Evolutionary conservation across 2,888 invertebrate species (phyloP).

Genomic region (Rhopalosiphum nymphaeae): DNA sequence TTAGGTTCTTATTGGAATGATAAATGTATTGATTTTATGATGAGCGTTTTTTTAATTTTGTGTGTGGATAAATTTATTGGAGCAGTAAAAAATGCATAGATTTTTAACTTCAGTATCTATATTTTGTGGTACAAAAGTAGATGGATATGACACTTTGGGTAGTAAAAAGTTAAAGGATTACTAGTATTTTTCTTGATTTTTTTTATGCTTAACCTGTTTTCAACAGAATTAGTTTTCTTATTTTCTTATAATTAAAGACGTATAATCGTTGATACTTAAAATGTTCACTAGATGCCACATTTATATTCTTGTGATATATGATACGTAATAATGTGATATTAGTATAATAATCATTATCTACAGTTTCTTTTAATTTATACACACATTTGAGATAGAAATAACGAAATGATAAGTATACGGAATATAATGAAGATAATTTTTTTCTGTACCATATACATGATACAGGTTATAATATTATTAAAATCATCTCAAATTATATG

Average conservation of each 20-base stretch:
- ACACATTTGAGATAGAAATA: neutral
- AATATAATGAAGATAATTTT: neutral
- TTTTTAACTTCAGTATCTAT: neutral
- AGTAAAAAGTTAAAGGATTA: neutral
- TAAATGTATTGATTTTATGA: neutral
- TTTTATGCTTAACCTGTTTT: neutral
- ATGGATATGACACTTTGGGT: neutral
- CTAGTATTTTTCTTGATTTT: neutral
- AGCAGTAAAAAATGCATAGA: neutral
- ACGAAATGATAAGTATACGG: neutral
- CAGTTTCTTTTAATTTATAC: neutral
- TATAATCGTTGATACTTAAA: neutral
- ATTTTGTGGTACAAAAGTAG: neutral
- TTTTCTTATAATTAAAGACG: neutral
- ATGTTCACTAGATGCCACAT: neutral
- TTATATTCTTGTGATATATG: neutral
- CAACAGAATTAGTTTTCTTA: neutral
- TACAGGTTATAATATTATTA: too few species aligned
- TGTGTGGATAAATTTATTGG: neutral
- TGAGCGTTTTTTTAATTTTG: neutral
- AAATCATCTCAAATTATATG: neutral
- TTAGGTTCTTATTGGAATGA: rapidly evolving
- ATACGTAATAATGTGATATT: neutral
- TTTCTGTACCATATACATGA: neutral
- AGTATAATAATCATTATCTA: neutral